Evolutionary conservation across 2,797 vertebrate genomes (phyloP).

Genomic region (Oryzias dopingdopingensis): DNA sequence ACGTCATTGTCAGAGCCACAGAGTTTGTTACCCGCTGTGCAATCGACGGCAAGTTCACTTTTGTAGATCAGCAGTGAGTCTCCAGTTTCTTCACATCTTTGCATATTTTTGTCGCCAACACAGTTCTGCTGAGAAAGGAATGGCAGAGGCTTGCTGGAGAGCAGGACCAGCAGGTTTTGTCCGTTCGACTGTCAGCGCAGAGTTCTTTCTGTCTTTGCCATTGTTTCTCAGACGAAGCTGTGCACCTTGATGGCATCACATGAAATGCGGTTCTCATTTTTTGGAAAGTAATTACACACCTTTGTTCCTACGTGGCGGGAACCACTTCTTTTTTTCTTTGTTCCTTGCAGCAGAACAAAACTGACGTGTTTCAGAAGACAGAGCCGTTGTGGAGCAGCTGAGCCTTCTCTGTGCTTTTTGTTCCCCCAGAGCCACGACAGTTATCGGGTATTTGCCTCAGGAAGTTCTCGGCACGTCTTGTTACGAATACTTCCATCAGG

Average conservation of each 20-base stretch:
- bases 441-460: slow-evolving; percentile 94
- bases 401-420: neutral
- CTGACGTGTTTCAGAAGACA: neutral
- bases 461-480: slow-evolving; percentile 95
- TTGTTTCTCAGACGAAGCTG: slow-evolving; percentile 63
- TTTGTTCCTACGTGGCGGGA: too few relatives aligned
- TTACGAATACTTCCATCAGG: slow-evolving; percentile 98
- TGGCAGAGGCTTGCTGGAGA: slow-evolving; percentile 21
- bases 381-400: neutral
- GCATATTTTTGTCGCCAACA: neutral
- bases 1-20: slow-evolving; percentile 85
- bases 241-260: slow-evolving; percentile 59
- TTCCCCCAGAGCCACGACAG: slow-evolving; percentile 84
- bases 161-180: slow-evolving; percentile 3
- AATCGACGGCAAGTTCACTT: slow-evolving; percentile 95
- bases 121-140: slow-evolving; percentile 37
- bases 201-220: slow-evolving; percentile 60
- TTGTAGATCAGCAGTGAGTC: slow-evolving; percentile 94
- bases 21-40: slow-evolving; percentile 92
- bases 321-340: neutral
- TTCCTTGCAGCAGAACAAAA: neutral
- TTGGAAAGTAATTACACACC: slow-evolving; percentile 58
- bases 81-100: slow-evolving; percentile 2
- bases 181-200: slow-evolving; percentile 28
- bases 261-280: slow-evolving; percentile 51